A percentile compares a stretch with the other conserved stretches of the same genome.
phyloP scores from a whole-genome alignment of 2,797 vertebrate genomes.

The Garrulus glandarius region DNA sequence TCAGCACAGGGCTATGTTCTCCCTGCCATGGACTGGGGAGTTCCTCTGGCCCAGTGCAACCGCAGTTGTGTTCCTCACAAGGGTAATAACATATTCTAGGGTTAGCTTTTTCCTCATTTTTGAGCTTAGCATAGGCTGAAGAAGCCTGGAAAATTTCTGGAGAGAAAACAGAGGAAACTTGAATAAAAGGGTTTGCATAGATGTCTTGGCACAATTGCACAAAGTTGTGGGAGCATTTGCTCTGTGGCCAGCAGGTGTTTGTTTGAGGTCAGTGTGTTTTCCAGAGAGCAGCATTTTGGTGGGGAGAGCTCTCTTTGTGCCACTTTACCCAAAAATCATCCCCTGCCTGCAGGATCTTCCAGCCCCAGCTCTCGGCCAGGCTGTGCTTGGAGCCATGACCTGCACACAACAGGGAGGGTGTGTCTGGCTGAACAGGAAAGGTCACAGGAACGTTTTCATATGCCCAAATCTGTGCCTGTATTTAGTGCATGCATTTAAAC shows the following conservation, averaged over 20 bases:
- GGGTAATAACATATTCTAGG: no score
- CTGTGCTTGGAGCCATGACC: neutral
- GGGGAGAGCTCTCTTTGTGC: neutral
- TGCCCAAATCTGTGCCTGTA: neutral
- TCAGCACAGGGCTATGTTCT: fast-evolving
- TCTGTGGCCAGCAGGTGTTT: neutral
- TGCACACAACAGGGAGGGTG: fast-evolving
- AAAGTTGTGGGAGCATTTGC: fast-evolving
- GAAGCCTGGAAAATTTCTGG: neutral
- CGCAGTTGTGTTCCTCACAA: fast-evolving
- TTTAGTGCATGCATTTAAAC: neutral
- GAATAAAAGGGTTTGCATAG: neutral
- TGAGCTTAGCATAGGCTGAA: neutral
- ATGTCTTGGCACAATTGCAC: neutral
- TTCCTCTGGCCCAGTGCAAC: fast-evolving
- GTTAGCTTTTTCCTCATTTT: neutral
- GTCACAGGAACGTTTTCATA: neutral
- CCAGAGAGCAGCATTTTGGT: neutral
- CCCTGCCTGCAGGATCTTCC: fast-evolving
- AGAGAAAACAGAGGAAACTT: neutral
- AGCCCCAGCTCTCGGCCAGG: fast-evolving
- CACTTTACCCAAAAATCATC: neutral
- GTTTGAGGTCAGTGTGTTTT: neutral
- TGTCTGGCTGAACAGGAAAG: neutral
- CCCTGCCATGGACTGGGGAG: fast-evolving